Evolutionary conservation across 2,113 vertebrate genomes (phyloP).

Genomic region (Puffinus mauretanicus): DNA sequence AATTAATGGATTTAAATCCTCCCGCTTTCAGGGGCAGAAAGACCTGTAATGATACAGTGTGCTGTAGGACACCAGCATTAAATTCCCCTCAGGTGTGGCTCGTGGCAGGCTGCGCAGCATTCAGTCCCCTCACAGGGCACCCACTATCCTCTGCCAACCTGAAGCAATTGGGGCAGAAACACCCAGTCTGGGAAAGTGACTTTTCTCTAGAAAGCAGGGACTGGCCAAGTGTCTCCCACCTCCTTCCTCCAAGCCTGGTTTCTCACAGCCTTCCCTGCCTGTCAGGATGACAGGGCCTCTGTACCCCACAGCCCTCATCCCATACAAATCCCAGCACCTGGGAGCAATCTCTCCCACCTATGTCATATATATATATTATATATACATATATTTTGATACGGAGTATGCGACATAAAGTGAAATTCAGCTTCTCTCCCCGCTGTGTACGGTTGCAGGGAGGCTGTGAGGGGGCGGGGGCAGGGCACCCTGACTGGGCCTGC

Average conservation of each 20-base stretch:
- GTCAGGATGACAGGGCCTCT: not conserved
- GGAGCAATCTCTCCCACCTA: not conserved
- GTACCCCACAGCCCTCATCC: not conserved
- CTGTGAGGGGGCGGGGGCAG: not conserved
- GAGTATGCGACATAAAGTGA: fast-evolving
- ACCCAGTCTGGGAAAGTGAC: not conserved
- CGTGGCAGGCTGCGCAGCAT: fast-evolving
- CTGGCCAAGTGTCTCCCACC: not conserved
- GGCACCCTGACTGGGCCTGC: not conserved
- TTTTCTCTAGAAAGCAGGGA: not conserved
- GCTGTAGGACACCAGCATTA: not conserved
- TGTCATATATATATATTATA: no score
- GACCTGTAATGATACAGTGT: not conserved
- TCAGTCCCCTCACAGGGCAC: not conserved
- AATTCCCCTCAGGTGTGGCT: not conserved
- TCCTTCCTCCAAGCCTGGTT: not conserved
- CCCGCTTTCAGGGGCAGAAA: not conserved
- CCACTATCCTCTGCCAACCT: not conserved
- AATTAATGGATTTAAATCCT: not conserved
- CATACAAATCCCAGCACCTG: not conserved
- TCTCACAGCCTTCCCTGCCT: not conserved
- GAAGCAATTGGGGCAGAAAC: not conserved
- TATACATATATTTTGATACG: not conserved
- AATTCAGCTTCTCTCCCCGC: not conserved
- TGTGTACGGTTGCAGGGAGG: fast-evolving